Evolutionary conservation across 2,113 vertebrate genomes (phyloP), one percentile per base, ranked within the genome.

Genomic region (Grammatotria lemairii): DNA sequence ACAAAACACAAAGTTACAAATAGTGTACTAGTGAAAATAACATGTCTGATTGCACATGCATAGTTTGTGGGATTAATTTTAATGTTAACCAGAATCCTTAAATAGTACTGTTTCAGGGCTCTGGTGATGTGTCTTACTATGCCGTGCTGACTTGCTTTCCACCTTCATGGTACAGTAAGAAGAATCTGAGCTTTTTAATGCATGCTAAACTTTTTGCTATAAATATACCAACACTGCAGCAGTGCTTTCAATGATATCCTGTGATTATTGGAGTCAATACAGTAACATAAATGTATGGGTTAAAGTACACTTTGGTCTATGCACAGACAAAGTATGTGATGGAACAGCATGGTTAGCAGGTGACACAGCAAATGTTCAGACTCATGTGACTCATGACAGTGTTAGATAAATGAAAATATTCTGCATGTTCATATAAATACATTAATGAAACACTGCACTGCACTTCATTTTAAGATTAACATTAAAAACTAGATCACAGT

Each of bases 221-320:
- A 55, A 54, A 54, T 23, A 23, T 1, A 54, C 53, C 53, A 55
- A 55, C 21, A 55, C 53, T 55, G 21, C 21, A 55, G 21, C 53
- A 13, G 53, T 55, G 53, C 21, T 55, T 55, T 23, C 21, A 8
- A 55, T 55, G 2, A 55, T 2, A 55, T 55, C 53, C 11, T 55
- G 11, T 55, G 21, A 55, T 55, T 26, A 55, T 23, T 0, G 0
- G 21, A 55, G 53, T 55, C 53, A 55, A 55, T 8, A 26, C 4
- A 55, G 54, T 55, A 1, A 55, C 0, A 5, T 55, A 26, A 13
- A 0, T 55, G 54, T 26, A 55, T 55, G 53, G 21, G 53, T 55
- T 0, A 55, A 55, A 55, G 54, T 55, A 3, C 54, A 55, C 54
- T 55, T 55, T 55, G 54, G 21, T 8, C 54, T 55, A 55, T 55